Conservation (phyloP, 1,140 invertebrate species). For the Limonius californicus region DNA sequence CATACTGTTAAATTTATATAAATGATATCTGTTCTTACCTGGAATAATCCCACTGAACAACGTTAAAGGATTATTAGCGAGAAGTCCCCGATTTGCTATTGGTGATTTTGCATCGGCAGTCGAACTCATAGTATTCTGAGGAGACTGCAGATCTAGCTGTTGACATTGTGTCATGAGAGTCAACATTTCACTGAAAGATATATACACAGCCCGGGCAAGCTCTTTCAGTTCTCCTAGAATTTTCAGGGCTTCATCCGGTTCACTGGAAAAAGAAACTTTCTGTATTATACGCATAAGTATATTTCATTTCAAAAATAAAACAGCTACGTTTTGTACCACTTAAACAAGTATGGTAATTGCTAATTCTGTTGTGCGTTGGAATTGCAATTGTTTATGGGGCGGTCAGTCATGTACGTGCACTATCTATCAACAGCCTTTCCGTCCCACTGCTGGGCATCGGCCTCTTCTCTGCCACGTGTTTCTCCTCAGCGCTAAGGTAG, state of each 20-base stretch:
- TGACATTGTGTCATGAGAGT: conserved; percentile 73
- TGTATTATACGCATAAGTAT: no score
- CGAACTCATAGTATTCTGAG: background rate
- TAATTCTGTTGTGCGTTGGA: no score
- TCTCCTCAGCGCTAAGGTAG: no score
- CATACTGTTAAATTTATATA: no score
- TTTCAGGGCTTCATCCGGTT: conserved; percentile 60
- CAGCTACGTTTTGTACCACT: no score
- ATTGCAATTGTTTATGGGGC: no score
- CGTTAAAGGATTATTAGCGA: conserved; percentile 60
- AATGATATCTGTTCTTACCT: conserved; percentile 49
- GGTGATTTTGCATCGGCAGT: conserved; percentile 22
- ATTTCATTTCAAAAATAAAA: no score
- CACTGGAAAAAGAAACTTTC: conserved; percentile 53
- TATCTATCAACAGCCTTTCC: no score
- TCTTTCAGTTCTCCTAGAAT: conserved; percentile 57
- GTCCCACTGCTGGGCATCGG: no score
- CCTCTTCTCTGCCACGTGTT: no score
- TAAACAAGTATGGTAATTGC: no score
- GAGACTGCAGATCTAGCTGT: conserved; percentile 47
- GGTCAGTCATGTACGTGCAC: no score
- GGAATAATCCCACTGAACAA: conserved; percentile 72
- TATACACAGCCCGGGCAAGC: conserved; percentile 56
- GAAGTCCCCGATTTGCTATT: conserved; percentile 47
- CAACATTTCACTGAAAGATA: conserved; percentile 67